Evolutionary conservation across 2,113 vertebrate genomes (phyloP), one percentile per base, ranked within the genome.

Genomic region (Callipepla californica): DNA sequence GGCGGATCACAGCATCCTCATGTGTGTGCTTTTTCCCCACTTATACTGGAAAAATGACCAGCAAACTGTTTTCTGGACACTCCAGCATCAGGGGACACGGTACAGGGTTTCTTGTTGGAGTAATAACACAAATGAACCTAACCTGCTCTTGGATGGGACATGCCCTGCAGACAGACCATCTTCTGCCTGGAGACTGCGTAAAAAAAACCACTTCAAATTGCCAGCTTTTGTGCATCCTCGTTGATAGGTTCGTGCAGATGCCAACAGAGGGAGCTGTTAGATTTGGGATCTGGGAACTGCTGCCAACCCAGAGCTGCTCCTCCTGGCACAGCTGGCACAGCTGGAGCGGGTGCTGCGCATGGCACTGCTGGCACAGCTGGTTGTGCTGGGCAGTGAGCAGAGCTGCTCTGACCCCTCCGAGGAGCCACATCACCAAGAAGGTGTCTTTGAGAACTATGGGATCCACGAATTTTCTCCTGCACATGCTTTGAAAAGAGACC

Each of bases 231-330:
- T 6, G 2, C 15, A 20, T 48, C 38, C 59, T 59, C 1, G 1
- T 55, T n/a, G 85, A 58, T 13, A 9, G 70, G 19, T 95, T 74
- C 85, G 66, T 84, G 1, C 34, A 30, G 91, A 90, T 93, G 90
- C 96, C 97, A 95, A 96, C 95, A 97, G 97, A 97, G 96, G 96
- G 97, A 96, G 97, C 96, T 95, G 85, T 85, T 28, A 93, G 96
- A 96, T 96, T 67, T 96, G 95, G 78, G 94, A 96, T 96, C 81
- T 19, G 61, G 87, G 84, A 51, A 61, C 57, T 83, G 69, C 47
- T 1, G 51, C n/a, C 0, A 2, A 47, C 19, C 0, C 8, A 9
- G 38, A 40, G 61, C 55, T 6, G 72, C 82, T 10, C 76, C 38
- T 34, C 69, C 69, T 34, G 59, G 76, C 45, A 85, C 76, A 11